Base-by-base conservation (phyloP, 1,140 invertebrate genomes). In the Drosophila carrolli region DNA sequence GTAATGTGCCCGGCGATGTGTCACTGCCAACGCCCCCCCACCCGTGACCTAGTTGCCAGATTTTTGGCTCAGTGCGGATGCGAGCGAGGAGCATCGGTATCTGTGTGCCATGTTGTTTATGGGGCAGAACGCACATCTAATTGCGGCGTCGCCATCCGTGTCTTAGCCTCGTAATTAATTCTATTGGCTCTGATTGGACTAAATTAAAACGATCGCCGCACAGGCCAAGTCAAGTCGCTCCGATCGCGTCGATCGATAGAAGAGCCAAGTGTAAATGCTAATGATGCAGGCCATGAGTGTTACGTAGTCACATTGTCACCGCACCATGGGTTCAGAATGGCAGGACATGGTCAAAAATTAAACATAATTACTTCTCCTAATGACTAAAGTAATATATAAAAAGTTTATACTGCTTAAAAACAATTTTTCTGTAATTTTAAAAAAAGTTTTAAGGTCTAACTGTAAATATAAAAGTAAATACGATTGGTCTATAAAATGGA, bases 141-240 rank as follows among this genome's bases (percentile, higher is more conserved):
- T 89, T 89, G 84, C 77, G 68, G 78, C 46, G 73, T 73, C 70
- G 16, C 65, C 78, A 81, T 71, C 56, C 55, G 71, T 58, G 63
- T 67, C 66, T 72, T 62, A 72, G 78, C 80, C 77, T 61, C 59
- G 60, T 81, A 90, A 89, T 89, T 89, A 84, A 70, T 89, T 89
- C 61, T 89, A 88, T 88, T 88, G 81, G 70, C 65, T 72, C 66
- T 90, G 81, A 90, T 89, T 89, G 81, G 62, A 84, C 66, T 70
- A 78, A 84, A 84, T 89, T 90, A 90, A 81, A 85, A 77, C 53
- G 63, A 67, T 76, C 71, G 61, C 32, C 46, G 38, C 40, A 13
- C 38, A 23, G 53, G 27, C 53, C 51, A 53, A 44, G 61, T 56
- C 71, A 16, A 74, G 72, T 44, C 40, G 16, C 27, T 43, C 40